Evolutionary conservation across 2,888 invertebrate genomes (phyloP).

Genomic region (Hirtodrosophila duncani): DNA sequence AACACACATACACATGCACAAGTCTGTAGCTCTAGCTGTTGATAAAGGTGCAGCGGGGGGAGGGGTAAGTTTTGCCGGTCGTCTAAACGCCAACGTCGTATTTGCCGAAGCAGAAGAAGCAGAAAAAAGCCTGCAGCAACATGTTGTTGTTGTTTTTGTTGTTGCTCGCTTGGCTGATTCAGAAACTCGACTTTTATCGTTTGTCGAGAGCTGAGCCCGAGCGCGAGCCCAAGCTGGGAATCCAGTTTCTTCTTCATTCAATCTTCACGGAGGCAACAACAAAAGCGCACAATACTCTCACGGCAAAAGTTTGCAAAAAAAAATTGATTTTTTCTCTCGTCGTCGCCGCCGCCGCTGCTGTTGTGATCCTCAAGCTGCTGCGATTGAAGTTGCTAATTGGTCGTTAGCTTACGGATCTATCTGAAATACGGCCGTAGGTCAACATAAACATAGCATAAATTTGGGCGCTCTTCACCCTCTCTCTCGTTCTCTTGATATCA

Average conservation of each 20-base stretch:
- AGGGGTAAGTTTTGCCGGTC: conserved; percentile 13
- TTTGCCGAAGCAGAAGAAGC: no score
- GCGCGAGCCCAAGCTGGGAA: conserved; percentile 55
- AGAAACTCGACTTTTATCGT: conserved; percentile 66
- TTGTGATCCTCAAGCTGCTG: no score
- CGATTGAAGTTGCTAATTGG: no score
- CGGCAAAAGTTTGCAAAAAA: conserved; percentile 26
- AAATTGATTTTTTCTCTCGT: no score
- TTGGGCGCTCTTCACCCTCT: not conserved
- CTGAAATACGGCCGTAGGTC: no score
- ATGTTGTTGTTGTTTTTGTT: conserved; percentile 34
- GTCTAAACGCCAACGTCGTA: conserved; percentile 35
- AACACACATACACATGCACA: not conserved
- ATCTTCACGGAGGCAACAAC: conserved; percentile 50
- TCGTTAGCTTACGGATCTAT: no score
- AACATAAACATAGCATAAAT: no score
- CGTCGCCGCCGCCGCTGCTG: no score
- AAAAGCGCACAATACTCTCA: conserved; percentile 9
- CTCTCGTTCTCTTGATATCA: not conserved
- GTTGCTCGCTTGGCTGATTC: conserved; percentile 64
- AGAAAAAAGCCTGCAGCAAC: conserved; percentile 54
- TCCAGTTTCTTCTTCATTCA: conserved; percentile 73
- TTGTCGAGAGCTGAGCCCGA: conserved; percentile 64
- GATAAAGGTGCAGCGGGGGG: conserved; percentile 5
- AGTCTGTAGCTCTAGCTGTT: conserved; percentile 18